These are phyloP conservation scores for Microtus ochrogaster DNA, from an alignment of 2,113 vertebrate genomes.

Conservation along the genomic window DNA sequence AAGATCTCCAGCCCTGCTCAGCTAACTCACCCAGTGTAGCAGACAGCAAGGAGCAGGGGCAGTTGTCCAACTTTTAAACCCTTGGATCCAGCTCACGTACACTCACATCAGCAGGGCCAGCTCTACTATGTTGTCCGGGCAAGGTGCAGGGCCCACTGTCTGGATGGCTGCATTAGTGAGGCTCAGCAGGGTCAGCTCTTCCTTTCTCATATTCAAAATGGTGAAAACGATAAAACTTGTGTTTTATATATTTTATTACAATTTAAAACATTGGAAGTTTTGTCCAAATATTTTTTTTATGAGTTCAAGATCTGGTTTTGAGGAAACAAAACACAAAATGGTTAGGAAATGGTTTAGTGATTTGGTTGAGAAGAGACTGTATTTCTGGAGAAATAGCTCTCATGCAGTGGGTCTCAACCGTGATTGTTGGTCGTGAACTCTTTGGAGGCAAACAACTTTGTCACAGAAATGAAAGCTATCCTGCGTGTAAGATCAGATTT, in stretches of 20 bases:
- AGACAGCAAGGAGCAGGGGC: no score
- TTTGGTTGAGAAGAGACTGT: background rate
- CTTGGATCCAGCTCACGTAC: no score
- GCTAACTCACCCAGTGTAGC: no score
- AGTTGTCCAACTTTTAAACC: no score
- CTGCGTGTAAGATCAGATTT: background rate
- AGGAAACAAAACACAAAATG: conserved; percentile 2
- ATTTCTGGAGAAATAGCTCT: background rate
- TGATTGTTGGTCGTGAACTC: background rate
- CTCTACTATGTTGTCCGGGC: no score
- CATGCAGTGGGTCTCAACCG: background rate
- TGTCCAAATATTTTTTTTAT: background rate
- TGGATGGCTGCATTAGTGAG: no score
- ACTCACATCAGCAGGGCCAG: no score
- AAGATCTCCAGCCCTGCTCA: no score
- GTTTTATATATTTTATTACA: background rate
- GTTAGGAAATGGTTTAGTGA: background rate
- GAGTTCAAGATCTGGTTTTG: background rate
- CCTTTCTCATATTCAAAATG: background rate
- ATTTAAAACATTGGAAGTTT: background rate
- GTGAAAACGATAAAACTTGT: background rate
- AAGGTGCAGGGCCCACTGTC: no score
- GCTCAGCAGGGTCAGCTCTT: no score
- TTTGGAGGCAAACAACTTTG: background rate
- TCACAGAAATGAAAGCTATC: background rate